Base-by-base conservation (phyloP, 2,113 vertebrate species). In the Triplophysa dalaica region DNA sequence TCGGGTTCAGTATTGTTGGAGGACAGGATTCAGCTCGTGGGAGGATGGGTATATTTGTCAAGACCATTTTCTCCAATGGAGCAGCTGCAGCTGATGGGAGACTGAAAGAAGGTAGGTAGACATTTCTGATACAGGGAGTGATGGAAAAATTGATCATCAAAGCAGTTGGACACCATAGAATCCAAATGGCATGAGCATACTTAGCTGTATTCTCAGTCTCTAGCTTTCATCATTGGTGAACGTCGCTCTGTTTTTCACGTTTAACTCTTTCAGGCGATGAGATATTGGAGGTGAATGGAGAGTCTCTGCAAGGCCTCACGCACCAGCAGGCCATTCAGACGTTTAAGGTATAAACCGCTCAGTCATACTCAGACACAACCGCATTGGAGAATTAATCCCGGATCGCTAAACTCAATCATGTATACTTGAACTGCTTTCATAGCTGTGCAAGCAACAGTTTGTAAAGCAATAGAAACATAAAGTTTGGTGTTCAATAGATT, bases 1-100 rank as follows among this genome's bases (percentile, higher is more conserved):
- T 99, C 41, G 96, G 97, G 65, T 98, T 99, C 89, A 98, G 97
- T 83, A 98, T 99, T 78, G 97, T 98, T 67, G 97, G 97, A 67
- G 97, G 97, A 17, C 96, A 97, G 78, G 97, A 98, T 91, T 98
- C 97, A 79, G 95, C 96, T 61, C 93, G 97, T 0, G 97, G 97
- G 73, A 93, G 95, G 78, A 98, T 98, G 96, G 97, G 97, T 8
- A 99, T 99, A 91, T 99, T 99, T 75, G 97, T 98, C 85, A 98
- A 98, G 90, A 98, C 96, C 0, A 99, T 99, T 90, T 98, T 98
- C 80, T 92, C 95, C 70, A 95, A 92, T 19, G 97, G 97, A 86
- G 96, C 97, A 26, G 97, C 96, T 0, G 95, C 96, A 43, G 97
- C 96, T 68, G 97, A 99, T 61, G 96, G 97, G 83, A 93, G 97